A percentile compares a stretch with the other conserved stretches of the same genome.
Evolutionary conservation across 1,140 invertebrate genomes (phyloP).

Genomic region (Xylocopa sonorina): DNA sequence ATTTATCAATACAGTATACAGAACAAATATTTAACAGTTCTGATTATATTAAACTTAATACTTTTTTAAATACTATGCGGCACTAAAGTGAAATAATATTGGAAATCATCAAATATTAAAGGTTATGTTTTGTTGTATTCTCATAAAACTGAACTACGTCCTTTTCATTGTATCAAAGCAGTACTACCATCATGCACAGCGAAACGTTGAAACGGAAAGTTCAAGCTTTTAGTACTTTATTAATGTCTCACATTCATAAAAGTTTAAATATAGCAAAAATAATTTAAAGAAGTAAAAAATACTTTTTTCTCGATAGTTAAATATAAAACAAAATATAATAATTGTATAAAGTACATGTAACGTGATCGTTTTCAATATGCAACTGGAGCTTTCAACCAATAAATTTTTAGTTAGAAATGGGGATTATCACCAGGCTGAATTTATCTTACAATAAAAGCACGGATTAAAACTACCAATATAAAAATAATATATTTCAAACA

Average conservation of each 20-base stretch:
- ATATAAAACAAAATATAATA: too few species aligned
- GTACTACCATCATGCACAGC: neutral
- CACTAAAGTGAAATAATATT: neutral
- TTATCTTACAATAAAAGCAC: neutral
- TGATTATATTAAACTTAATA: neutral
- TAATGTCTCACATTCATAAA: too few species aligned
- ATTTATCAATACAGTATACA: neutral
- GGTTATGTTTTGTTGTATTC: slow-evolving; percentile 13
- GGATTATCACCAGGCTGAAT: neutral
- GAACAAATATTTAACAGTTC: neutral
- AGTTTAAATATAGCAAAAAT: too few species aligned
- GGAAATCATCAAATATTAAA: neutral
- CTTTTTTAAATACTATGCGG: neutral
- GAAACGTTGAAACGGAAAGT: neutral
- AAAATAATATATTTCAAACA: neutral
- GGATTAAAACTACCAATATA: neutral
- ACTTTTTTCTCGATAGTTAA: too few species aligned
- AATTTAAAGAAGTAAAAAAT: too few species aligned
- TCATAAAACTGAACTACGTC: neutral
- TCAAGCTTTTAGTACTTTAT: too few species aligned
- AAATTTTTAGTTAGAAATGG: neutral
- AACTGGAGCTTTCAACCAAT: neutral
- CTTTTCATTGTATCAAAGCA: neutral
- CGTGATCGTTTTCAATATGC: neutral
- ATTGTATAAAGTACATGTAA: too few species aligned